Percentiles rank a stretch among this genome's conserved stretches.
These are phyloP conservation scores for Timandra comae DNA, from an alignment of 2,888 invertebrate genomes.

Conservation along the genomic window DNA sequence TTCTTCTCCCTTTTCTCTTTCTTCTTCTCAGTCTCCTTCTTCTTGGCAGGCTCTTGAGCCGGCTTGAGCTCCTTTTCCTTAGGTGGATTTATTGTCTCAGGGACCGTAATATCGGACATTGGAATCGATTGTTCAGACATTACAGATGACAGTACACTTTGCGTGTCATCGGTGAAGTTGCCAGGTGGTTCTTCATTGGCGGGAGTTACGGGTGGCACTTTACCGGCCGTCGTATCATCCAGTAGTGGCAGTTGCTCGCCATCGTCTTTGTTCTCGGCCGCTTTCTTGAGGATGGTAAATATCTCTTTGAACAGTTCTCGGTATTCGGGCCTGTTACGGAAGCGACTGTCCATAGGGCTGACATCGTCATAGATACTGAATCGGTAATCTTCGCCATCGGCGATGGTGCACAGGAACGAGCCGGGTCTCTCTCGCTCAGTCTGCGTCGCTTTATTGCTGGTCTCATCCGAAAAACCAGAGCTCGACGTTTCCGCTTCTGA, in stretches of 20 bases:
- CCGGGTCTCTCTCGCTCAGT: constrained; percentile 86
- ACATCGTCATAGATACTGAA: constrained; percentile 90
- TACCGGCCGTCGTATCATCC: constrained; percentile 78
- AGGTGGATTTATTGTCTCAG: constrained; percentile 60
- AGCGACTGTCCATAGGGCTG: constrained; percentile 87
- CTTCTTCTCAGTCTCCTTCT: constrained; percentile 40
- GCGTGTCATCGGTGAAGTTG: constrained; percentile 82
- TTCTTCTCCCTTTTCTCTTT: constrained; percentile 33
- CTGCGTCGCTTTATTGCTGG: constrained; percentile 88
- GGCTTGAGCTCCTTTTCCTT: constrained; percentile 47
- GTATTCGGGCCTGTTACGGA: constrained; percentile 89
- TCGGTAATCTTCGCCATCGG: constrained; percentile 89
- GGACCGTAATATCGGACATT: constrained; percentile 80
- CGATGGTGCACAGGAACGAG: constrained; percentile 89
- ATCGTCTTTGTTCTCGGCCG: constrained; percentile 88
- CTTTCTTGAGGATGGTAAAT: constrained; percentile 87
- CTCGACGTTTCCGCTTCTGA: constrained; percentile 91
- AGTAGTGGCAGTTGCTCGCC: constrained; percentile 84
- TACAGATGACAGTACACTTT: constrained; percentile 85
- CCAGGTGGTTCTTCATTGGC: constrained; percentile 80
- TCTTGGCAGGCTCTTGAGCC: constrained; percentile 44
- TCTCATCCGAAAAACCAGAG: constrained; percentile 90
- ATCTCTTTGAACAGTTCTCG: constrained; percentile 89
- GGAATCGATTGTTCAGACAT: constrained; percentile 84
- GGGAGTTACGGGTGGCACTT: constrained; percentile 82